Evolutionary conservation across 2,797 vertebrate species (phyloP).

Genomic region (Poliocrania exsul): DNA sequence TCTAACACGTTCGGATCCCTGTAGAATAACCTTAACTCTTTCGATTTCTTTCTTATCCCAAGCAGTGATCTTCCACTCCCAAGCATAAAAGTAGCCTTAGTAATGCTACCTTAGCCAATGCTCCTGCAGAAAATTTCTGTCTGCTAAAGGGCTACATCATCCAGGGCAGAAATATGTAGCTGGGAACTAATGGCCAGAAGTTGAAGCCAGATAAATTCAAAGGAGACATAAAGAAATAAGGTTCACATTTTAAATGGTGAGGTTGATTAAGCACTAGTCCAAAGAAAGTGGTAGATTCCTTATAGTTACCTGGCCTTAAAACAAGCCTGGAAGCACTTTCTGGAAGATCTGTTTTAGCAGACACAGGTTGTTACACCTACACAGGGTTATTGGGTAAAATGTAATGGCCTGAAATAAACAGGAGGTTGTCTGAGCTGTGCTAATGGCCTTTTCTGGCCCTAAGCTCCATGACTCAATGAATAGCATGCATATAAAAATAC

Average conservation of each 20-base stretch:
- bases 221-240: neutral
- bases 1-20: neutral
- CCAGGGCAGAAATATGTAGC: neutral
- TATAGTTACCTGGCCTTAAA: neutral
- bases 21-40: neutral
- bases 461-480: neutral
- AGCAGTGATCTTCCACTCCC: neutral
- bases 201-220: neutral
- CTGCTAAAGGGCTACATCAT: neutral
- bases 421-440: neutral
- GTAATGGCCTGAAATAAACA: slow-evolving; percentile 30
- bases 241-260: neutral
- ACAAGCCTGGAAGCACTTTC: neutral
- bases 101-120: neutral
- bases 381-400: neutral
- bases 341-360: neutral
- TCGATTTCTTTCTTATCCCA: neutral
- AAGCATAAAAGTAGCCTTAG: neutral
- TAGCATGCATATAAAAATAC: neutral
- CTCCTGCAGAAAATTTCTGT: neutral
- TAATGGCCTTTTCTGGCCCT: slow-evolving; percentile 17
- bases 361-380: neutral
- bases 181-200: neutral
- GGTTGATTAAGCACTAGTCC: neutral
- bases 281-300: neutral